Base-by-base conservation (phyloP, 2,113 vertebrate genomes). In the Recurvirostra avosetta region DNA sequence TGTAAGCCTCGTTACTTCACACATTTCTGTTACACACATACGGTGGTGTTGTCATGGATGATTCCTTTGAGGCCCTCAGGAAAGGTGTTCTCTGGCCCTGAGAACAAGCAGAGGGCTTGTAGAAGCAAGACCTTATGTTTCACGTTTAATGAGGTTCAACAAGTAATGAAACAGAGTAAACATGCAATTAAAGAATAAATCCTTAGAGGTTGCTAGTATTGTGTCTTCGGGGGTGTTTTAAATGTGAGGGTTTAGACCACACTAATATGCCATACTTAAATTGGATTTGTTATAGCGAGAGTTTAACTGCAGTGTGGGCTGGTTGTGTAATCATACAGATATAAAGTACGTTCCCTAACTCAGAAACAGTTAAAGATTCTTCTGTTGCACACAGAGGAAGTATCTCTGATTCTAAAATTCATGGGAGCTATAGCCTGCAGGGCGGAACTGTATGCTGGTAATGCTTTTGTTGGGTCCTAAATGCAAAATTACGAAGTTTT, bases 11-110 rank as follows among this genome's bases (percentile, higher is more conserved):
- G 0, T 40, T 56, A 27, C 53, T 56, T 74, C 55, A 26, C 11
- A 6, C 6, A 0, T 68, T 75, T 43, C 58, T 70, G 0, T n/a
- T 30, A 7, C 22, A 32, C 43, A 21, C n/a, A 12, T 15, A 15
- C 16, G 20, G 43, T 10, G n/a, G 4, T 70, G 27, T 2, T 58
- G 41, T 7, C 34, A 4, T 25, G 36, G 27, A 4, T 49, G 80
- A 16, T 32, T 75, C 63, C 80, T 36, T 7, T 1, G 8, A 23
- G 30, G 45, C 56, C 78, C 20, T 4, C 17, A 4, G 70, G 55
- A 32, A 9, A 1, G 8, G 15, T 78, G 67, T 18, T 43, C 59
- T 13, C 15, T 40, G n/a, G 38, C 76, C 50, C 74, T 45, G 75
- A 45, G 74, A 85, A 34, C 45, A 30, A 47, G 36, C 47, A 75